Base-by-base conservation (phyloP, 35 echinoderm and acorn worm species). In the Heliocidaris tuberculata region DNA sequence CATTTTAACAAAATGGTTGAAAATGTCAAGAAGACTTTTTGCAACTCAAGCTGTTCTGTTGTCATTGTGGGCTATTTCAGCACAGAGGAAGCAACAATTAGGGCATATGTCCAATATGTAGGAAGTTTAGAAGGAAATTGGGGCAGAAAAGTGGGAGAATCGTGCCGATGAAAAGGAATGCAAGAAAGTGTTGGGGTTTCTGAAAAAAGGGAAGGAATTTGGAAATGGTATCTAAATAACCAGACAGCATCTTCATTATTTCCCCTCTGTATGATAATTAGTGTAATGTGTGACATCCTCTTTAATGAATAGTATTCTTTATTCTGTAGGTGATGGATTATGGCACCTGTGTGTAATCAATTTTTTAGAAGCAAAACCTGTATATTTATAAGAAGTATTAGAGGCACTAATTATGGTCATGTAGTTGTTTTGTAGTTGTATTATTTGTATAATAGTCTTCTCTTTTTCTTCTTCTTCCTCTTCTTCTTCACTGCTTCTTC, bases 41-140 rank as follows among this genome's bases (percentile, higher is more conserved):
- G 65, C 21, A 78, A 27, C 65, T 78, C 17, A 78, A 17, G 65
- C 24, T 71, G 61, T 78, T 78, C 65, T 78, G 65, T 78, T 78
- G 65, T 78, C 65, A 78, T 78, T 78, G 65, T 78, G 65, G 65
- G 65, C 65, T 78, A 78, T 78, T 78, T 78, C 65, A 78, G 65
- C 65, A 29, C 65, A 78, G 87, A 48, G 87, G 87, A 89, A 89
- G 87, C 31, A 24, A 48, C 47, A 48, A 89, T 89, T 89, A 89
- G 87, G 87, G 31, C 87, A 89, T 89, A 48, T 32, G 87, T 32
- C 31, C 87, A 89, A 89, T 89, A 17, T 89, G 31, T 89, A 48
- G 87, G 31, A 89, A 89, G 87, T 89, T 89, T 89, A 47, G 87
- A 89, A 48, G 31, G 47, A 89, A 89, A 48, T 89, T 89, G 87